phyloP scores from a whole-genome alignment of 1,140 invertebrate species.

The Drosophila oshimai region DNA sequence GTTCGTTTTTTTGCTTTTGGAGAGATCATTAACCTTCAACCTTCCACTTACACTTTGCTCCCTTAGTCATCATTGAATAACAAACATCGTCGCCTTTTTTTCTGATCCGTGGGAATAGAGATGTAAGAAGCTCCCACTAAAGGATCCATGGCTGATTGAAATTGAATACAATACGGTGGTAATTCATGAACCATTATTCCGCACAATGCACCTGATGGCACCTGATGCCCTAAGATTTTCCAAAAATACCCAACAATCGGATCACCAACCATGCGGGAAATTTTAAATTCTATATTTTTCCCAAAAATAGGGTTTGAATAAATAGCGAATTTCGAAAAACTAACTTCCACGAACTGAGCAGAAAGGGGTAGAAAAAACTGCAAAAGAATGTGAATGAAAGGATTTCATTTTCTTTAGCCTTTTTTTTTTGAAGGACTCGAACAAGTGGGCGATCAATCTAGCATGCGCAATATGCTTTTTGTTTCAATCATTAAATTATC shows the following conservation, averaged over 20 bases:
- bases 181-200: slow-evolving; percentile 50
- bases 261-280: slow-evolving; percentile 58
- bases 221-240: slow-evolving; percentile 55
- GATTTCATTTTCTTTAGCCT: slow-evolving; percentile 36
- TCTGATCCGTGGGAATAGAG: slow-evolving; percentile 50
- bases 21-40: slow-evolving; percentile 62
- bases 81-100: slow-evolving; percentile 22
- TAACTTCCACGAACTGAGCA: slow-evolving; percentile 65
- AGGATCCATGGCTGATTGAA: slow-evolving; percentile 70
- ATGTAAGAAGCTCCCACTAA: slow-evolving; percentile 61
- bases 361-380: slow-evolving; percentile 32
- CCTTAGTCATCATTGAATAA: slow-evolving; percentile 20
- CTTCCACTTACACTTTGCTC: slow-evolving; percentile 15
- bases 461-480: slow-evolving; percentile 63
- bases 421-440: slow-evolving; percentile 25
- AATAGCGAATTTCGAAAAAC: slow-evolving; percentile 63
- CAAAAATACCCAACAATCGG: slow-evolving; percentile 55
- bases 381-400: slow-evolving; percentile 31
- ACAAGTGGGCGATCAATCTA: slow-evolving; percentile 64
- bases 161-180: slow-evolving; percentile 54
- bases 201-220: slow-evolving; percentile 55
- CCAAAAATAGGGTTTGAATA: slow-evolving; percentile 38
- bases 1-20: slow-evolving; percentile 49
- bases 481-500: slow-evolving; percentile 52
- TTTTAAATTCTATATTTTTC: slow-evolving; percentile 31